These are phyloP conservation scores for Arion vulgaris DNA, from an alignment of 1,140 invertebrate species.

Conservation along the genomic window DNA sequence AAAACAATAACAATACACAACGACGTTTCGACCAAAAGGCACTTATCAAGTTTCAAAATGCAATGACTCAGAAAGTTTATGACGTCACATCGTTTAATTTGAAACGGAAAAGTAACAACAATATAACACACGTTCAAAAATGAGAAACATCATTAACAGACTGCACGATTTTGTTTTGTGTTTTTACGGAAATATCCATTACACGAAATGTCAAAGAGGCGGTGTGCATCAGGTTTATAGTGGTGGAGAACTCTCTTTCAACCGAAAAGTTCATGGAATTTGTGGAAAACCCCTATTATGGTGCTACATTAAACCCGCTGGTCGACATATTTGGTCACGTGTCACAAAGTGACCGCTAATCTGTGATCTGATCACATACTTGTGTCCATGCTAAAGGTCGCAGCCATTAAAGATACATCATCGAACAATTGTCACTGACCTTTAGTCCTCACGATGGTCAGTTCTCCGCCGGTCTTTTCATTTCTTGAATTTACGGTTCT, in stretches of 20 bases:
- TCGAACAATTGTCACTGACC: background rate
- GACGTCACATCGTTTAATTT: too few relatives aligned
- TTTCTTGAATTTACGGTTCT: background rate
- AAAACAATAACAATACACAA: too few relatives aligned
- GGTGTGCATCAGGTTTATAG: too few relatives aligned
- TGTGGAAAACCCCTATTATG: background rate
- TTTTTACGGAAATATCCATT: background rate
- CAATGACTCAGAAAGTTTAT: too few relatives aligned
- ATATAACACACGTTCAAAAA: too few relatives aligned
- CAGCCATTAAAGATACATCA: background rate
- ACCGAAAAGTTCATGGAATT: too few relatives aligned
- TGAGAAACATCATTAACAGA: too few relatives aligned
- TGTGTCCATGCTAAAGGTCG: background rate
- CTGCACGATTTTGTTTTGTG: background rate
- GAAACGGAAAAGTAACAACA: too few relatives aligned
- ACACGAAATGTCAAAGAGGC: background rate
- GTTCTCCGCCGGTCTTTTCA: too few relatives aligned
- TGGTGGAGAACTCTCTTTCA: too few relatives aligned
- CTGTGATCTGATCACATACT: background rate
- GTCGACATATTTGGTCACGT: background rate
- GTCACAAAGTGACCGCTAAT: background rate
- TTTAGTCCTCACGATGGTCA: background rate
- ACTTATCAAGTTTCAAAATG: too few relatives aligned
- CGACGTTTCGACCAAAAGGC: too few relatives aligned
- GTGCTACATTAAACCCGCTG: slow-evolving; percentile 1